phyloP scores from a whole-genome alignment of 2,888 invertebrate species.

The Macrophya annulata region DNA sequence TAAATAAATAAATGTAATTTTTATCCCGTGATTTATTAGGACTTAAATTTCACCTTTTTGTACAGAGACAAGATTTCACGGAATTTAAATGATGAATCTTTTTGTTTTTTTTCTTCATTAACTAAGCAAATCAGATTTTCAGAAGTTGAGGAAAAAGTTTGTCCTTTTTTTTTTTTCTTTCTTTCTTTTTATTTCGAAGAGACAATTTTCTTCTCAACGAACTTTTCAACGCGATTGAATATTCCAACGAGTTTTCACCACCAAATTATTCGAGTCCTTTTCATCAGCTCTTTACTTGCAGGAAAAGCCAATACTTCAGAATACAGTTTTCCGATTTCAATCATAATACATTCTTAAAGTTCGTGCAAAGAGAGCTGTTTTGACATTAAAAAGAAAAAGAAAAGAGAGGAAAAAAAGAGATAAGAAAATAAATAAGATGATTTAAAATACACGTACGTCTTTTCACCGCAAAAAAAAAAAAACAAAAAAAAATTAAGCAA shows the following conservation, averaged over 20 bases:
- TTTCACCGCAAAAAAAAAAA: neutral
- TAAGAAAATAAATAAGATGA: neutral
- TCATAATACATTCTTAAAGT: neutral
- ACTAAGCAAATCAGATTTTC: neutral
- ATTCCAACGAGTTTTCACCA: conserved; percentile 9
- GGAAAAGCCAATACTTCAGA: conserved; percentile 30
- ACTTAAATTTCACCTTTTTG: neutral
- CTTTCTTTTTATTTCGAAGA: neutral
- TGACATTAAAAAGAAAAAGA: neutral
- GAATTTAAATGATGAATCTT: neutral
- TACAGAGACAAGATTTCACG: neutral
- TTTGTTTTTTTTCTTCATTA: neutral
- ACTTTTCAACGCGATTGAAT: conserved; percentile 15
- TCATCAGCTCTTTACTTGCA: neutral
- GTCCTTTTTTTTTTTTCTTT: neutral
- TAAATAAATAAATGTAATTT: neutral
- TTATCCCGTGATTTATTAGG: conserved; percentile 2
- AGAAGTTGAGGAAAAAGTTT: neutral
- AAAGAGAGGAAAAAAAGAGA: neutral
- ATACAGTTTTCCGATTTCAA: neutral
- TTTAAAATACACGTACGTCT: neutral
- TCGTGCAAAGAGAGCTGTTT: neutral
- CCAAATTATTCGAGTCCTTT: conserved; percentile 15
- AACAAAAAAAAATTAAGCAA: neutral
- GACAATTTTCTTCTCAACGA: conserved; percentile 12